Evolutionary conservation across 1,140 invertebrate species (phyloP), one percentile per base, ranked within the genome.

Genomic region (Danaus plexippus): DNA sequence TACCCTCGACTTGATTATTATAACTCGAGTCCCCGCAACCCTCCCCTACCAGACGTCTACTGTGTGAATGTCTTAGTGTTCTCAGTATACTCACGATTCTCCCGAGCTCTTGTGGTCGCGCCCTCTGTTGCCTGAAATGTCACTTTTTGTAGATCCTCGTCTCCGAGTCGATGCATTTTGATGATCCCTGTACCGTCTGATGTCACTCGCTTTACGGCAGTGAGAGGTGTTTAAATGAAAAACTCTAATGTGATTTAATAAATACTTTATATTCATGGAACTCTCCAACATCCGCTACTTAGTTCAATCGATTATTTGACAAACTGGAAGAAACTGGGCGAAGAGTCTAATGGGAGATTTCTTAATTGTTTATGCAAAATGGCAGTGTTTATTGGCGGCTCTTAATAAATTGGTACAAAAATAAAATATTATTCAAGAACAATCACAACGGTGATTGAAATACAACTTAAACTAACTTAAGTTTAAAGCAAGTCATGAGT

Each of bases 381-480:
- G 80, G 80, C 77, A 83, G 80, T 81, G 77, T 73, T 65, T 65
- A 61, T 72, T 66, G 64, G 72, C 54, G 59, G 46, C 48, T 47
- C 60, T 54, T 72, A 68, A 54, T 71, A 77, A 75, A 69, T 57
- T 69, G 71, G 66, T 85, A 85, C 68, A 84, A 80, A 84, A 84
- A 82, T 80, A 80, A 80, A 32, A 32, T 32, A 32, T 32, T 32
- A 32, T 32, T 32, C 7, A 73, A 68, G 73, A 71, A 64, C 70
- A 78, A 81, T 84, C 80, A 84, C 80, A 84, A 63, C 49, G 76
- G 77, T 78, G 75, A 77, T 71, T 73, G 73, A 76, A 47, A 32
- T 32, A 32, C 22, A 32, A 32, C 22, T 32, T 32, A 32, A 32
- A 32, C 22, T 32, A 32, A 6, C 22, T 32, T 32, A 32, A 6